These are phyloP conservation scores for Eilema sororculum DNA, from an alignment of 2,888 invertebrate species.

Conservation along the genomic window DNA sequence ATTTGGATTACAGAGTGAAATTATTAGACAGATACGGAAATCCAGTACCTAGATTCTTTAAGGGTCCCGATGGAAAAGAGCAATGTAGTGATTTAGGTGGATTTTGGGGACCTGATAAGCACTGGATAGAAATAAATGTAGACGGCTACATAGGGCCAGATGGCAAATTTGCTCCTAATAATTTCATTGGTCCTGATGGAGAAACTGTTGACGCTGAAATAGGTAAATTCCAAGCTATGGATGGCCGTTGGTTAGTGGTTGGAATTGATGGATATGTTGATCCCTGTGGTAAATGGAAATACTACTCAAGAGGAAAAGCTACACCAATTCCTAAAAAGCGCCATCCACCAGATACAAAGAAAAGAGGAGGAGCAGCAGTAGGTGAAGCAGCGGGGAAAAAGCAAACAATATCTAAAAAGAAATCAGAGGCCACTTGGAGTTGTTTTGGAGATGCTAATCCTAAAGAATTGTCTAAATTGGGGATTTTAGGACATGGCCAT, in stretches of 20 bases:
- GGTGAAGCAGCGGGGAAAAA: conserved; percentile 51
- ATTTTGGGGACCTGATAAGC: conserved; percentile 75
- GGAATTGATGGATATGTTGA: conserved; percentile 80
- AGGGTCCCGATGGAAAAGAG: conserved; percentile 77
- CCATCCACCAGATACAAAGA: background rate
- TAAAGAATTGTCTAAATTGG: conserved; percentile 69
- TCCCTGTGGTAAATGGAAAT: conserved; percentile 69
- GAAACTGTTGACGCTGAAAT: conserved; percentile 70
- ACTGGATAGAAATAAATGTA: conserved; percentile 77
- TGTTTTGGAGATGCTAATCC: conserved; percentile 77
- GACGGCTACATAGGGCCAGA: conserved; percentile 79
- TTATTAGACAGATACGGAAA: conserved; percentile 74
- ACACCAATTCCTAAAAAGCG: conserved; percentile 24
- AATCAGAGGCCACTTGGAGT: conserved; percentile 71
- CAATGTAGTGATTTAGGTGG: conserved; percentile 82
- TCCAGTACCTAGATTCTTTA: conserved; percentile 77
- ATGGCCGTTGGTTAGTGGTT: conserved; percentile 70
- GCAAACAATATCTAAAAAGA: conserved; percentile 40
- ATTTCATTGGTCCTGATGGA: conserved; percentile 73
- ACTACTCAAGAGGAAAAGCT: conserved; percentile 59
- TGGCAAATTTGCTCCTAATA: conserved; percentile 74
- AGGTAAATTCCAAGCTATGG: conserved; percentile 73
- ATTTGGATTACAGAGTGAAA: conserved; percentile 78
- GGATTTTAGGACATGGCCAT: conserved; percentile 78
- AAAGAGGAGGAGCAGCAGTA: conserved; percentile 13